phyloP scores from a whole-genome alignment of 2,888 invertebrate genomes.

The Clepsis dumicolana region DNA sequence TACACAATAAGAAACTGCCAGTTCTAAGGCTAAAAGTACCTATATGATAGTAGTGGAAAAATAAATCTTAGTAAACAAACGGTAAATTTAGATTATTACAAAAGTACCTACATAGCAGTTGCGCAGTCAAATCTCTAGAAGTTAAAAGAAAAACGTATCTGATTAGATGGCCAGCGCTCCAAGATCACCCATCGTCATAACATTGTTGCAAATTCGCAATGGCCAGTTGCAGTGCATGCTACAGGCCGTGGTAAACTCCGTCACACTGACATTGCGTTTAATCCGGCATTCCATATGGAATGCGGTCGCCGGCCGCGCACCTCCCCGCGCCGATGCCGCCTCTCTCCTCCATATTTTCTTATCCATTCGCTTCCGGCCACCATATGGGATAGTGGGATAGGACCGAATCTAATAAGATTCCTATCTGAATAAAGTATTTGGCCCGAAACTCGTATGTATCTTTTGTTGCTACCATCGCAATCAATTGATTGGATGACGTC shows the following conservation, averaged over 20 bases:
- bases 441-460: slow-evolving; percentile 16
- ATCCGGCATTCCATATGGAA: slow-evolving; percentile 84
- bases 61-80: background rate
- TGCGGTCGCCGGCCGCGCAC: slow-evolving; percentile 80
- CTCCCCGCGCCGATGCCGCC: slow-evolving; percentile 60
- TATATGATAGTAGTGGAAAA: no score
- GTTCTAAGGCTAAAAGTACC: no score
- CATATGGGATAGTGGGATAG: slow-evolving; percentile 80
- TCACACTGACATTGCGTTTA: slow-evolving; percentile 84
- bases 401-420: slow-evolving; percentile 74
- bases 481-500: slow-evolving; percentile 59
- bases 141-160: slow-evolving; percentile 12
- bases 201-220: slow-evolving; percentile 64
- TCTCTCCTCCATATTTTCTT: slow-evolving; percentile 80
- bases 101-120: background rate
- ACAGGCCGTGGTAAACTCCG: slow-evolving; percentile 59
- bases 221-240: slow-evolving; percentile 48
- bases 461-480: slow-evolving; percentile 16
- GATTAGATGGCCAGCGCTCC: slow-evolving; percentile 10
- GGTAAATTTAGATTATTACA: background rate
- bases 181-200: slow-evolving; percentile 33
- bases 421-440: slow-evolving; percentile 50
- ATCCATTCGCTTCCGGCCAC: slow-evolving; percentile 76
- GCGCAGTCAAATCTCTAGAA: slow-evolving; percentile 10
- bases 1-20: no score